Base-by-base conservation (phyloP, 2,113 vertebrate species). In the Salminus brasiliensis region DNA sequence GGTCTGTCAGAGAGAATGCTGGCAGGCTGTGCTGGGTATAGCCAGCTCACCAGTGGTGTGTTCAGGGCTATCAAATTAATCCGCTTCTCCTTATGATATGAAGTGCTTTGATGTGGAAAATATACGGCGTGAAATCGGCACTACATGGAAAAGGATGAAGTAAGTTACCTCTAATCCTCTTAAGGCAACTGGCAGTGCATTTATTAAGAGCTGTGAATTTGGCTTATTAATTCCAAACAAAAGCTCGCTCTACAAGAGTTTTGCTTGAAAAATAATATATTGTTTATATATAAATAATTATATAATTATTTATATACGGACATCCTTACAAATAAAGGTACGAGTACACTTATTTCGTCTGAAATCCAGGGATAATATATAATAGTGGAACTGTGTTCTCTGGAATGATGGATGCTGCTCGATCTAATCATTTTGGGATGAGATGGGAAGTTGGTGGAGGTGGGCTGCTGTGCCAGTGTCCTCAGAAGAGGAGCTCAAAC, bases 51-150 rank as follows among this genome's bases (percentile, higher is more conserved):
- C 10, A 5, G 62, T 23, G n/a, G 32, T 23, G 36, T 9, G 39
- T 23, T 66, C 3, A 21, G 34, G 62, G 62, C 21, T 66, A 66
- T 39, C 32, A 66, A 66, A 66, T 66, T 34, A 66, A 66, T 66
- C 36, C 62, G 9, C n/a, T 32, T 34, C 29, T 65, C 30, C 30
- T 34, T 11, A 21, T 65, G 32, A 34, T 65, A 36, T 10, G 15
- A 65, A 66, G 23, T 5, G 34, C 62, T 66, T 66, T 66, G 32
- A 66, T 66, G 62, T 39, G 18, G 32, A 65, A 36, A 63, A 62
- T 32, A 11, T 7, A 29, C 30, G 21, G 18, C 30, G 16, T 65
- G 30, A 65, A 36, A 34, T 65, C 60, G 18, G 29, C 60, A 36
- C 16, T 36, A 36, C 21, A 34, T 18, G 52, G 12, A 29, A 65